Evolutionary conservation across 2,113 vertebrate species (phyloP).

Genomic region (Tetrax tetrax): DNA sequence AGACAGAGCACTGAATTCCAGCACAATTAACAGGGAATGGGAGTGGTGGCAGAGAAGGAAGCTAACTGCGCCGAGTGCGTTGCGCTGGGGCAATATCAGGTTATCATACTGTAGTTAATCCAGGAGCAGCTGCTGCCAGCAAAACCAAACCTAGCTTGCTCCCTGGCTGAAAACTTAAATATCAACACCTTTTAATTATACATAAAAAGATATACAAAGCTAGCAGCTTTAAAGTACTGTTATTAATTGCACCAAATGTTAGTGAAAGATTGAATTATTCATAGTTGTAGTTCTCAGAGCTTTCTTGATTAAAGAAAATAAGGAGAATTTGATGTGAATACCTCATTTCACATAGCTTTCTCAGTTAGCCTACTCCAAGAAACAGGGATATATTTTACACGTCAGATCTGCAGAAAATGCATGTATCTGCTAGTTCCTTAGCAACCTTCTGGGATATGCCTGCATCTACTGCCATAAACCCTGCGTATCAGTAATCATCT

Average conservation of each 20-base stretch:
- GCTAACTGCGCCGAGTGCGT: rapidly evolving
- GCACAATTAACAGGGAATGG: neutral
- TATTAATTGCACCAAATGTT: slow-evolving; percentile 58
- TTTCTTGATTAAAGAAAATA: slow-evolving; percentile 48
- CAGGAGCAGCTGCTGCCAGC: slow-evolving; percentile 26
- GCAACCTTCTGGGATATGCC: slow-evolving; percentile 22
- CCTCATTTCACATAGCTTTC: neutral
- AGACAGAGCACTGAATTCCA: neutral
- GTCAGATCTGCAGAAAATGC: slow-evolving; percentile 31
- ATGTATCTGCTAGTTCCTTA: slow-evolving; percentile 36
- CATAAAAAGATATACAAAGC: slow-evolving; percentile 55
- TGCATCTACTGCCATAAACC: neutral
- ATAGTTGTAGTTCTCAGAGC: slow-evolving; percentile 44
- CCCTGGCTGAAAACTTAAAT: slow-evolving; percentile 50
- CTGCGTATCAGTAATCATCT: neutral
- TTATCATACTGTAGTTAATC: neutral
- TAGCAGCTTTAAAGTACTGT: slow-evolving; percentile 42
- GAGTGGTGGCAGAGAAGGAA: neutral
- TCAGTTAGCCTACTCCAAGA: slow-evolving; percentile 7
- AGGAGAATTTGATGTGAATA: slow-evolving; percentile 21
- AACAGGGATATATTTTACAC: slow-evolving; percentile 3
- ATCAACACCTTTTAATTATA: slow-evolving; percentile 62
- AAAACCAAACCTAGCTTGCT: slow-evolving; percentile 9
- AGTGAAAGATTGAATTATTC: slow-evolving; percentile 69
- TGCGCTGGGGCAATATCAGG: slow-evolving; percentile 17